These are phyloP conservation scores for Wiebesia pumilae DNA, from an alignment of 1,140 invertebrate genomes.

Conservation along the genomic window DNA sequence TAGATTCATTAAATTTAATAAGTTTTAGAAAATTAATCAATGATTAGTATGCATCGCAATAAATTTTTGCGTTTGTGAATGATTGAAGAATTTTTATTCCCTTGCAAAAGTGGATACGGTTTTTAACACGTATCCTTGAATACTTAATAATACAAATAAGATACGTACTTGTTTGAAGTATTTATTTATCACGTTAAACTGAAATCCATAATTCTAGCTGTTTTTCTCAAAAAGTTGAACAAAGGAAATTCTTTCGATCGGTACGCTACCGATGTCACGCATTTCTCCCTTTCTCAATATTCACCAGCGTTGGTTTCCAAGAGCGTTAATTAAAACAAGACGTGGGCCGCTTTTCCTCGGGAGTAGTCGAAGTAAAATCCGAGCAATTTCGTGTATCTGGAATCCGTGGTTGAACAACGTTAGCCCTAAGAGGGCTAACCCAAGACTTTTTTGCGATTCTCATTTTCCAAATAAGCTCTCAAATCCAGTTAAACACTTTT, in stretches of 20 bases:
- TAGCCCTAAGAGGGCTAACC: not conserved
- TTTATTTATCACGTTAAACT: not conserved
- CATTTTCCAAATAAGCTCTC: slow-evolving; percentile 37
- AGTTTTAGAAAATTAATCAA: too few relatives aligned
- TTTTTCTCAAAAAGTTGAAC: not conserved
- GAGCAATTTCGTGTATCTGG: slow-evolving; percentile 10
- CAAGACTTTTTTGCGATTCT: slow-evolving; percentile 39
- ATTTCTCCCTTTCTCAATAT: slow-evolving; percentile 18
- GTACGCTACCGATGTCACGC: too few relatives aligned
- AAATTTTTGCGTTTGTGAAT: too few relatives aligned
- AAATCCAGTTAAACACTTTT: slow-evolving; percentile 42
- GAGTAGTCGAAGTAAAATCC: not conserved
- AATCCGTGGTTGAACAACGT: not conserved
- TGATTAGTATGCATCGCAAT: too few relatives aligned
- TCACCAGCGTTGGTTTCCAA: slow-evolving; percentile 47
- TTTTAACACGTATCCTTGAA: too few relatives aligned
- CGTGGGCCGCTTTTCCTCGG: slow-evolving; percentile 14
- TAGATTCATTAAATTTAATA: too few relatives aligned
- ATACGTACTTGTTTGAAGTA: too few relatives aligned
- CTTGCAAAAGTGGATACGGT: too few relatives aligned
- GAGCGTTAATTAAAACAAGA: slow-evolving; percentile 69
- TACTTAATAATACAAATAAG: too few relatives aligned
- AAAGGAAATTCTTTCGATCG: slow-evolving; percentile 25
- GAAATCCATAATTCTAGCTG: not conserved
- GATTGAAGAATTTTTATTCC: too few relatives aligned